Percentiles rank a stretch among this genome's conserved stretches.
phyloP scores from a whole-genome alignment of 2,113 vertebrate genomes.

The Urocynchramus pylzowi region DNA sequence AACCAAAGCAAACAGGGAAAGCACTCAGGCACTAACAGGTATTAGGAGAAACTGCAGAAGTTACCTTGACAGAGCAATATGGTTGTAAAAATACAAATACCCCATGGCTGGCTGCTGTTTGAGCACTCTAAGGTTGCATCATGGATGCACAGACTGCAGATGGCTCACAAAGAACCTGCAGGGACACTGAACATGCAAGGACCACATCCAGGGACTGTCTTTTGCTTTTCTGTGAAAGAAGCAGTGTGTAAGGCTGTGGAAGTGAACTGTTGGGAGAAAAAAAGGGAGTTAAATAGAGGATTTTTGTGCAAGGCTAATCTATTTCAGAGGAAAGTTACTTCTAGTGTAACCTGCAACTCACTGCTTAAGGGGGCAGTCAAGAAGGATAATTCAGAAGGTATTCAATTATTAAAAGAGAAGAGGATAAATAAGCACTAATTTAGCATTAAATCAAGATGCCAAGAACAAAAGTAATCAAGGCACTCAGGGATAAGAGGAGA shows the following conservation, averaged over 20 bases:
- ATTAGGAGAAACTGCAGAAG: not conserved
- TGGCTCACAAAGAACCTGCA: not conserved
- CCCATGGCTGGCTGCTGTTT: not conserved
- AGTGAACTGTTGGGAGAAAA: accelerated
- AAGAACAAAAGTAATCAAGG: not conserved
- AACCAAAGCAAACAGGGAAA: not conserved
- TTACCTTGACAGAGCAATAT: not conserved
- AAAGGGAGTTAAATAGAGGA: not conserved
- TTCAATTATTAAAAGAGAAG: not conserved
- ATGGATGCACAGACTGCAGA: not conserved
- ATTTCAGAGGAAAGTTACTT: not conserved
- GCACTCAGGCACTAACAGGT: not conserved
- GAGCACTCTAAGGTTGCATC: not conserved
- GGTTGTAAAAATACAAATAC: not conserved
- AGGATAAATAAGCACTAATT: not conserved
- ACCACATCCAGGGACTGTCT: not conserved
- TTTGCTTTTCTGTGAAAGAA: not conserved
- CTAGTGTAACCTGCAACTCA: not conserved
- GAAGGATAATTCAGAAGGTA: not conserved
- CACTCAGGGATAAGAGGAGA: not conserved
- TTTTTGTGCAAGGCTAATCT: not conserved
- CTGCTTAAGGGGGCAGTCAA: not conserved
- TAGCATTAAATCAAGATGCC: not conserved
- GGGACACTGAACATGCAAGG: not conserved
- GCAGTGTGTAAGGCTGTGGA: not conserved